phyloP scores from a whole-genome alignment of 2,888 invertebrate species.

The Suillia variegata region DNA sequence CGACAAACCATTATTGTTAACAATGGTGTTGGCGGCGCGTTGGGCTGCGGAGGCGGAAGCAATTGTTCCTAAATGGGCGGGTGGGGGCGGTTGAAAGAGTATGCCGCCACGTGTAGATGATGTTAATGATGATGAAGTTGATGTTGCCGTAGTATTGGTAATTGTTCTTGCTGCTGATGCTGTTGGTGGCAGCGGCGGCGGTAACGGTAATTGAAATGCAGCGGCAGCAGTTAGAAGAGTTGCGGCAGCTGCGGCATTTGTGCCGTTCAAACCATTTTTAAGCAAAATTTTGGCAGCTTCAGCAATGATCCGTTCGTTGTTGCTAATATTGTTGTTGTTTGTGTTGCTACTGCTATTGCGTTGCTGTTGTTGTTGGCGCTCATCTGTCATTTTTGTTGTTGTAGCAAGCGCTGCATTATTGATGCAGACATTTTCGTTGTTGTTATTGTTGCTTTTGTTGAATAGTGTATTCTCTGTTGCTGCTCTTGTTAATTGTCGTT shows the following conservation, averaged over 20 bases:
- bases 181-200: conserved; percentile 33
- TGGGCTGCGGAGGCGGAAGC: conserved; percentile 32
- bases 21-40: conserved; percentile 23
- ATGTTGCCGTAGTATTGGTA: no score
- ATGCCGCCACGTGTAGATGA: no score
- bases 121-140: no score
- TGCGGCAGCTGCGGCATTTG: conserved; percentile 41
- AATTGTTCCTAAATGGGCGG: conserved; percentile 27
- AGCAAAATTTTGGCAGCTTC: conserved; percentile 51
- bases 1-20: conserved; percentile 19
- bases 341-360: conserved; percentile 23
- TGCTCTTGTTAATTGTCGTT: conserved; percentile 25
- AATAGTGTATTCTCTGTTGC: conserved; percentile 22
- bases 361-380: conserved; percentile 52
- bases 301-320: conserved; percentile 44
- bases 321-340: conserved; percentile 31
- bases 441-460: conserved; percentile 19
- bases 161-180: conserved; percentile 21
- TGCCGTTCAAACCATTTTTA: conserved; percentile 53
- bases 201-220: conserved; percentile 42
- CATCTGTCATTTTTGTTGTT: conserved; percentile 70
- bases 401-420: conserved; percentile 63
- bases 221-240: conserved; percentile 41
- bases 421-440: conserved; percentile 40
- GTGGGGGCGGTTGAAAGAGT: conserved; percentile 24